These are phyloP conservation scores for Callipepla californica DNA, from an alignment of 2,113 vertebrate species.

Conservation along the genomic window DNA sequence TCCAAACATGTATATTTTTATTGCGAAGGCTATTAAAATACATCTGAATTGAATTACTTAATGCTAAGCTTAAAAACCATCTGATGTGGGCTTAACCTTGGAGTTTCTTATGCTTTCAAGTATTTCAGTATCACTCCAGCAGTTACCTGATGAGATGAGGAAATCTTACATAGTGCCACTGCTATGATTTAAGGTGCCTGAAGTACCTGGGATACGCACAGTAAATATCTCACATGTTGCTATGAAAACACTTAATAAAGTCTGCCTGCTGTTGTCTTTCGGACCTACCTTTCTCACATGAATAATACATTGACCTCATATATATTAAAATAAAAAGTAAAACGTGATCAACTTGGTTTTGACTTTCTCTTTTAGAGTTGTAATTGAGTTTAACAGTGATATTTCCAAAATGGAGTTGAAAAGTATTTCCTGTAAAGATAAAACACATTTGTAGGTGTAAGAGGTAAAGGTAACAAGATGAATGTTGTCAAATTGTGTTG, in stretches of 20 bases:
- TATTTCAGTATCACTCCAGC: background rate
- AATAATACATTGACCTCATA: rapidly evolving
- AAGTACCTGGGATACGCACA: background rate
- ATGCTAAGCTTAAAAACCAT: background rate
- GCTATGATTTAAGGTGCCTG: background rate
- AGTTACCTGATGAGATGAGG: background rate
- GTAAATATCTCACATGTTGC: background rate
- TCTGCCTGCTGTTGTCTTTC: background rate
- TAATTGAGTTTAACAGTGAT: background rate
- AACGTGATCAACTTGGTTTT: background rate
- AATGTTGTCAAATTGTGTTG: no score
- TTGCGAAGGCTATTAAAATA: background rate
- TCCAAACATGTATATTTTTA: background rate
- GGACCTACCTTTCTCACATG: background rate
- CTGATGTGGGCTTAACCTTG: background rate
- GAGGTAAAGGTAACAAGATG: no score
- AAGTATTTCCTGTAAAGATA: background rate
- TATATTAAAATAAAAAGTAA: background rate
- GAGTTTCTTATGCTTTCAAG: background rate
- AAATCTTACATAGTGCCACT: background rate
- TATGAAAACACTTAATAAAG: background rate
- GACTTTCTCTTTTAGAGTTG: background rate
- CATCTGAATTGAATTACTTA: background rate
- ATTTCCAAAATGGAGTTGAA: background rate
- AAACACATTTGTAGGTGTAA: background rate